These are phyloP conservation scores for Apodemus agrarius DNA, from an alignment of 2,797 vertebrate species.

Conservation along the genomic window DNA sequence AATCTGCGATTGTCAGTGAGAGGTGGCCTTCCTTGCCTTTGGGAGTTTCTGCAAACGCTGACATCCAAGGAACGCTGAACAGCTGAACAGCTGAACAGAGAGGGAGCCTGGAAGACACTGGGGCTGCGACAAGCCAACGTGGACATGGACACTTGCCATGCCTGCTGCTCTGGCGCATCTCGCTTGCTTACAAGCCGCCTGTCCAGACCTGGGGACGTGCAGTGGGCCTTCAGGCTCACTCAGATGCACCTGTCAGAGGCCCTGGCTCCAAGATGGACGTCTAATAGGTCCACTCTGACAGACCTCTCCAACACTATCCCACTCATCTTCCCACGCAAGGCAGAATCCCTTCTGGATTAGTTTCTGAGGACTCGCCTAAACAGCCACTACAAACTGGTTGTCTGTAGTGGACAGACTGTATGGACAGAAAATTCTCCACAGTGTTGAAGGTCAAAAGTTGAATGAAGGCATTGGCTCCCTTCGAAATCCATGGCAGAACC, in stretches of 20 bases:
- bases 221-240: rapidly evolving
- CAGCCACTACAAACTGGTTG: rapidly evolving
- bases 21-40: background rate
- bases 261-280: background rate
- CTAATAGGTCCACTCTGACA: background rate
- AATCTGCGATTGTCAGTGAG: background rate
- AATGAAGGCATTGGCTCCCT: too few relatives aligned
- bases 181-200: background rate
- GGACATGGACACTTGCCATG: background rate
- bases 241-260: background rate
- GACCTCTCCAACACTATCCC: too few relatives aligned
- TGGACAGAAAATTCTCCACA: background rate
- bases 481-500: rapidly evolving
- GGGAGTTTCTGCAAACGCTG: background rate
- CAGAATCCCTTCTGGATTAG: background rate
- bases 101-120: background rate
- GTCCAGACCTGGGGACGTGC: too few relatives aligned
- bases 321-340: background rate
- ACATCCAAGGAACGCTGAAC: rapidly evolving
- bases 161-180: background rate
- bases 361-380: background rate
- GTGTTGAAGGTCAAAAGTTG: background rate
- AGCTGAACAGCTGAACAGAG: background rate
- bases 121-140: background rate
- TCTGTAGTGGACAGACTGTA: background rate